Conservation (phyloP, 2,113 vertebrate genomes). For the Lophochroa leadbeateri region DNA sequence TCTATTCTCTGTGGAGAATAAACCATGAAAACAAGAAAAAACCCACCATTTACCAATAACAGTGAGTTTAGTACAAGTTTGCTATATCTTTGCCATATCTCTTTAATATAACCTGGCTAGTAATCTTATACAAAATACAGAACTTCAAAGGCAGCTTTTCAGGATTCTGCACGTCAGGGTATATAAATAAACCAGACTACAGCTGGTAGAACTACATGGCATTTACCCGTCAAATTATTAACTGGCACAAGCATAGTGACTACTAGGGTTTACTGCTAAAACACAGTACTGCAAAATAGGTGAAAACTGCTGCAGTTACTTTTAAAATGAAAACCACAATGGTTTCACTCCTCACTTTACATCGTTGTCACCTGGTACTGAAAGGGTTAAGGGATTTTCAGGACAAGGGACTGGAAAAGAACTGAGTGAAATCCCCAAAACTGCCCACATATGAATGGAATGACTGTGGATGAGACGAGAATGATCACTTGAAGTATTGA, state of each 20-base stretch:
- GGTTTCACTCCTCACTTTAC: neutral
- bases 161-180: neutral
- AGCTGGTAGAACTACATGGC: neutral
- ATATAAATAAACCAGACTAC: neutral
- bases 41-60: neutral
- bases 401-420: slow-evolving; percentile 16
- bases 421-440: neutral
- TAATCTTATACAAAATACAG: neutral
- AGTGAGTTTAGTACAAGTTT: neutral
- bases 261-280: neutral
- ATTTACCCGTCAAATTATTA: slow-evolving; percentile 1
- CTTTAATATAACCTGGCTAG: neutral
- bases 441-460: slow-evolving; percentile 26
- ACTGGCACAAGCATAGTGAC: neutral
- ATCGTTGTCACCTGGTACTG: neutral
- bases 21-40: neutral
- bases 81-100: neutral
- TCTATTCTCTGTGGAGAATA: neutral
- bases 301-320: neutral
- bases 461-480: neutral
- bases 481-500: slow-evolving; percentile 16
- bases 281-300: neutral
- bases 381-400: slow-evolving; percentile 31
- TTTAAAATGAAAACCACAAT: neutral
- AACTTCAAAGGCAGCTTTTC: neutral